Evolutionary conservation across 2,797 vertebrate genomes (phyloP).

Genomic region (Picus viridis): DNA sequence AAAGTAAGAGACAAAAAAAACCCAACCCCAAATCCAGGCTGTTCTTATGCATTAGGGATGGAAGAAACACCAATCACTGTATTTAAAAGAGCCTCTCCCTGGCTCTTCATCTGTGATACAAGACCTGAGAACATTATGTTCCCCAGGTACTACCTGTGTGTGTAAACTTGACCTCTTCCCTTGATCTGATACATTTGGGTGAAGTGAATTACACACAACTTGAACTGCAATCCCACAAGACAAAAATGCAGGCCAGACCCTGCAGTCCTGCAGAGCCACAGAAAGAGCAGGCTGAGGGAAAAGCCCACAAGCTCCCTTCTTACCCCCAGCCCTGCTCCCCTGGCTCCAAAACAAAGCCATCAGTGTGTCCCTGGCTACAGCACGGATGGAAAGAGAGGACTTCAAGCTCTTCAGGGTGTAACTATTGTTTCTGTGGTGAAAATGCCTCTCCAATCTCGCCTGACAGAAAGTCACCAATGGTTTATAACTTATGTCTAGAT

Average conservation of each 20-base stretch:
- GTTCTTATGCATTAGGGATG: background rate
- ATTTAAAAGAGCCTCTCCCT: conserved; percentile 39
- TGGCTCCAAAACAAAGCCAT: background rate
- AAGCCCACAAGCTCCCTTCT: background rate
- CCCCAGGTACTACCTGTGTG: background rate
- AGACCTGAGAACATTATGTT: background rate
- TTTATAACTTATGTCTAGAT: background rate
- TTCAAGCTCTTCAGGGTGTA: background rate
- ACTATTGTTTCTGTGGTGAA: background rate
- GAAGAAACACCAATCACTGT: background rate
- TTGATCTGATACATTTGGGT: background rate
- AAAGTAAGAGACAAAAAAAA: conserved; percentile 32
- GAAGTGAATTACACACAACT: background rate
- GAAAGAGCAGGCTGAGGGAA: background rate
- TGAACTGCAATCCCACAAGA: background rate
- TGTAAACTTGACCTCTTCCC: conserved; percentile 7
- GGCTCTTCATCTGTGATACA: conserved; percentile 33
- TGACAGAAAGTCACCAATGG: background rate
- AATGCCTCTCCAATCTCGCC: background rate
- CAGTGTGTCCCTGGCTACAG: background rate
- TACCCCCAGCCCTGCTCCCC: background rate
- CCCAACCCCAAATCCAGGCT: background rate
- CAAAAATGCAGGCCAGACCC: background rate
- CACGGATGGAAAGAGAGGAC: background rate
- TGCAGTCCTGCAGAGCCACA: background rate